Percentiles rank a stretch among this genome's conserved stretches.
Conservation (phyloP, 2,888 invertebrate genomes). For the Lasioglossum figueresi region DNA sequence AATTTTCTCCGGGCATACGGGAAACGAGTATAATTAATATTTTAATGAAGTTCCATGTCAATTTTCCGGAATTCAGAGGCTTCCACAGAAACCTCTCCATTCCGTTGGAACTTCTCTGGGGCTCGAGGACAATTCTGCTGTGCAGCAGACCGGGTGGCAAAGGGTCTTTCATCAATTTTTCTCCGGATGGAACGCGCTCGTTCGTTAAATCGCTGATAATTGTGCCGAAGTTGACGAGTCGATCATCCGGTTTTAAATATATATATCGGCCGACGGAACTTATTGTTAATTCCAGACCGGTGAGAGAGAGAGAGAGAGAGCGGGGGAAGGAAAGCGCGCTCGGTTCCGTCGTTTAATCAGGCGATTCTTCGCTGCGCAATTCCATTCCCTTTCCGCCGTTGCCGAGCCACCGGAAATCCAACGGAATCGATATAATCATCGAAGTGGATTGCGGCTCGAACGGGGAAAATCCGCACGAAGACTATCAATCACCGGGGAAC, state of each 20-base stretch:
- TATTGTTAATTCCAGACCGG: background rate
- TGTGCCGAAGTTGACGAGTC: background rate
- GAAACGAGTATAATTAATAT: background rate
- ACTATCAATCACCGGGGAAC: slow-evolving; percentile 35
- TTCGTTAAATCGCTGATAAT: slow-evolving; percentile 6
- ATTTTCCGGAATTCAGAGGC: background rate
- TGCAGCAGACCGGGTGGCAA: background rate
- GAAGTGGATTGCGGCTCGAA: slow-evolving; percentile 16
- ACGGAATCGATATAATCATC: slow-evolving; percentile 17
- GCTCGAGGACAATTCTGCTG: background rate
- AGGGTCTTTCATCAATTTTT: background rate
- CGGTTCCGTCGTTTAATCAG: background rate
- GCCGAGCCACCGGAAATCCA: background rate
- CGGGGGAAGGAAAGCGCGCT: background rate
- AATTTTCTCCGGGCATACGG: background rate
- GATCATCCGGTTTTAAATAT: background rate
- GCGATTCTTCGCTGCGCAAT: background rate
- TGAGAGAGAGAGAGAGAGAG: background rate
- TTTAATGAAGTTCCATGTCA: background rate
- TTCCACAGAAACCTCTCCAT: background rate
- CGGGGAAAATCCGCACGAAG: slow-evolving; percentile 20
- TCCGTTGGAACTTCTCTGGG: background rate
- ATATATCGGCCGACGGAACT: background rate
- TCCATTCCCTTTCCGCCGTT: background rate
- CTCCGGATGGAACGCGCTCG: background rate